A percentile compares a stretch with the other conserved stretches of the same genome.
Conservation (phyloP, 2,113 vertebrate genomes). For the cattle (Bos taurus) region DNA sequence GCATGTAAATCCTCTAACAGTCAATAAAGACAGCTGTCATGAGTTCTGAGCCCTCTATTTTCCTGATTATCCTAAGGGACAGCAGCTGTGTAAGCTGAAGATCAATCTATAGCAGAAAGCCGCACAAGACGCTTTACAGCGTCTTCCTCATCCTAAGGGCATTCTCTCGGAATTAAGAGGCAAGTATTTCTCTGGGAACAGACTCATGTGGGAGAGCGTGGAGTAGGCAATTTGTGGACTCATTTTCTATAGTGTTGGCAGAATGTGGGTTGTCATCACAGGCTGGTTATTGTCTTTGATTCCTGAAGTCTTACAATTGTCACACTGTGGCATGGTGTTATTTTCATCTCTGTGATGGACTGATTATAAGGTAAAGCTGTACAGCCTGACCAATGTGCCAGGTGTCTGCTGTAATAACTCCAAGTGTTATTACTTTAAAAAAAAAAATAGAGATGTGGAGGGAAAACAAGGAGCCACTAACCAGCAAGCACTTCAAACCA, state of each 20-base stretch:
- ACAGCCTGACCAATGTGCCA: slow-evolving; percentile 77
- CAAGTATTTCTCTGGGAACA: slow-evolving; percentile 12
- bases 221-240: slow-evolving; percentile 61
- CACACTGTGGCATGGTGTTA: slow-evolving; percentile 67
- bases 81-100: not conserved
- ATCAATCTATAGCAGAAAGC: not conserved
- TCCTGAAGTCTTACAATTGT: slow-evolving; percentile 66
- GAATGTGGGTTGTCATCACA: slow-evolving; percentile 73
- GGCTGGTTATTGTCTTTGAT: slow-evolving; percentile 76
- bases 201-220: slow-evolving; percentile 21
- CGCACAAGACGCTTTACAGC: not conserved
- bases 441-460: slow-evolving; percentile 53
- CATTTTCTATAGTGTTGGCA: slow-evolving; percentile 66
- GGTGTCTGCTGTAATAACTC: slow-evolving; percentile 77
- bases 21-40: not conserved
- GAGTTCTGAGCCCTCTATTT: not conserved
- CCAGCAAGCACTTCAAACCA: slow-evolving; percentile 65
- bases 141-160: not conserved
- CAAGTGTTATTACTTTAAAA: slow-evolving; percentile 70
- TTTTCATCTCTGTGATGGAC: slow-evolving; percentile 76
- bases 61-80: not conserved
- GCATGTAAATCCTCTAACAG: not conserved
- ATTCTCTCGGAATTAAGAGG: slow-evolving; percentile 2
- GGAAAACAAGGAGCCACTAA: not conserved
- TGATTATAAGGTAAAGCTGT: slow-evolving; percentile 79